Conservation (phyloP, 1,140 invertebrate genomes). For the Hyles euphorbiae region DNA sequence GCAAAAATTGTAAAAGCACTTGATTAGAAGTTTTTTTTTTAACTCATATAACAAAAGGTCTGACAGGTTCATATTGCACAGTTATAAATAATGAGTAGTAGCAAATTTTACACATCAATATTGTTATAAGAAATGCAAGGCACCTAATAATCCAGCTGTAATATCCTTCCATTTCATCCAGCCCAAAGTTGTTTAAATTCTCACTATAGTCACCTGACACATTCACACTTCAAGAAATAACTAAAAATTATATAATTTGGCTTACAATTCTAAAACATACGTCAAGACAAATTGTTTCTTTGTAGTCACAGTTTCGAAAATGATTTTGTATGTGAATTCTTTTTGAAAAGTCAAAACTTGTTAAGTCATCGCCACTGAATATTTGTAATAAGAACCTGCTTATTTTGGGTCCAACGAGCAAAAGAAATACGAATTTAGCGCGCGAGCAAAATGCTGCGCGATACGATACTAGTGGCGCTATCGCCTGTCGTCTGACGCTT, state of each 20-base stretch:
- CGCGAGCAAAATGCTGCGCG: constrained; percentile 6
- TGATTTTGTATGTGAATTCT: too few relatives aligned
- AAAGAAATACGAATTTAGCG: constrained; percentile 15
- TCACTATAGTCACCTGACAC: constrained; percentile 45
- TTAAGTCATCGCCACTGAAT: too few relatives aligned
- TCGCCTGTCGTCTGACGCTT: constrained; percentile 15
- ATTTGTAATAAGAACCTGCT: too few relatives aligned
- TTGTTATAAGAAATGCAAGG: constrained; percentile 30
- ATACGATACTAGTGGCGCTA: too few relatives aligned
- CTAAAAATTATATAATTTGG: constrained; percentile 56
- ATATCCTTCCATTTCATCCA: constrained; percentile 38
- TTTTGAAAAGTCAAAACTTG: too few relatives aligned
- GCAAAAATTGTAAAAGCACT: too few relatives aligned
- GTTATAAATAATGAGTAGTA: constrained; percentile 7
- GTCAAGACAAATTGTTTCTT: constrained; percentile 43
- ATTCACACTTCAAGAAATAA: constrained; percentile 36
- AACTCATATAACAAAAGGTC: too few relatives aligned
- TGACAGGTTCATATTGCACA: too few relatives aligned
- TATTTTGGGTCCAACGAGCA: constrained; percentile 18
- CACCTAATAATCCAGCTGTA: constrained; percentile 48
- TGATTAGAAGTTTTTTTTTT: too few relatives aligned
- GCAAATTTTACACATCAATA: not conserved
- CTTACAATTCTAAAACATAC: constrained; percentile 56
- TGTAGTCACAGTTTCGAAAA: constrained; percentile 20
- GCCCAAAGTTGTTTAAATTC: constrained; percentile 40